Percentiles rank a stretch among this genome's conserved stretches.
Conservation (phyloP, 2,113 vertebrate species). For the Dolichotis patagonum region DNA sequence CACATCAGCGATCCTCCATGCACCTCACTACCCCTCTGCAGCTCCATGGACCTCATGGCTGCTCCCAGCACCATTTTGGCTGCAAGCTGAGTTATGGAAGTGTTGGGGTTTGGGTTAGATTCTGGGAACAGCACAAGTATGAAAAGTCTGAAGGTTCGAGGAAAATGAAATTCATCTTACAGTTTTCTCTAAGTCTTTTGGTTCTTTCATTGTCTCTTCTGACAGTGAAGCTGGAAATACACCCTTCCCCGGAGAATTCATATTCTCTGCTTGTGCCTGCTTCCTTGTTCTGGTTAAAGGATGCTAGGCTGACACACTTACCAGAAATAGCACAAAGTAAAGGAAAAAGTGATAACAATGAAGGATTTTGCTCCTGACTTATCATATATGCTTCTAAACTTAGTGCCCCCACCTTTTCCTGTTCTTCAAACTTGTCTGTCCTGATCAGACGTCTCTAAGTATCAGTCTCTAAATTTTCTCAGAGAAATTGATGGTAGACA, state of each 20-base stretch:
- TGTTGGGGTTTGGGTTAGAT: not conserved
- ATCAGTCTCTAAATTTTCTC: not conserved
- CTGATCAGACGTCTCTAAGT: not conserved
- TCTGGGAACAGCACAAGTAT: not conserved
- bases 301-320: not conserved
- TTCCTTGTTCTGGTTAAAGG: slow-evolving; percentile 22
- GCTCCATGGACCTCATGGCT: not conserved
- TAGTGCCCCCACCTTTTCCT: not conserved
- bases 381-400: not conserved
- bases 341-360: slow-evolving; percentile 34
- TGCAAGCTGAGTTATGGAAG: not conserved
- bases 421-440: not conserved
- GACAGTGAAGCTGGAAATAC: not conserved
- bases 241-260: not conserved
- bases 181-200: not conserved
- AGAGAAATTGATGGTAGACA: slow-evolving; percentile 7
- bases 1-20: not conserved
- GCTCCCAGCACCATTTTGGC: not conserved
- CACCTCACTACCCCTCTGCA: not conserved
- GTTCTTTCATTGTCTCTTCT: not conserved
- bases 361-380: slow-evolving; percentile 29
- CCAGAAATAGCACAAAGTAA: slow-evolving; percentile 45
- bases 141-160: not conserved
- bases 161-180: not conserved
- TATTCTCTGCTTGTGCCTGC: not conserved